Percentiles rank a stretch among this genome's conserved stretches.
phyloP scores from a whole-genome alignment of 2,888 invertebrate genomes.

The Onthophagus sagittarius region DNA sequence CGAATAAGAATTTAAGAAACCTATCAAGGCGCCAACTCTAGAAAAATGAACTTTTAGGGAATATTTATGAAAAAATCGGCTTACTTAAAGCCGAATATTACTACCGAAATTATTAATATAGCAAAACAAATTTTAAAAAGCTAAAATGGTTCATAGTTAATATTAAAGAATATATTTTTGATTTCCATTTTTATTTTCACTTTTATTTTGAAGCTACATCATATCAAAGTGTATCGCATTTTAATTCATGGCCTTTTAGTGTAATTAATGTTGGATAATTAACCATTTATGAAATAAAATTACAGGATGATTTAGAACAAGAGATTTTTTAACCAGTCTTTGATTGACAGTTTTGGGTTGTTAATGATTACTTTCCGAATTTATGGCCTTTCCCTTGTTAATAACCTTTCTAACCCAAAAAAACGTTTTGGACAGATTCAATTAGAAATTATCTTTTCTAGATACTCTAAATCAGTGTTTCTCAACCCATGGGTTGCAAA shows the following conservation, averaged over 20 bases:
- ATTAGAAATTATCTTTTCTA: too few species aligned
- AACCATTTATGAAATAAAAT: too few species aligned
- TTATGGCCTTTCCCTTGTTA: too few species aligned
- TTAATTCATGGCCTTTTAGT: neutral
- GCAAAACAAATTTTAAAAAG: neutral
- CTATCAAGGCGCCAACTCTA: conserved; percentile 19
- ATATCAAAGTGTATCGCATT: neutral
- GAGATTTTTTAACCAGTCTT: too few species aligned
- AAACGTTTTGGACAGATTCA: too few species aligned
- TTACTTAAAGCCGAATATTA: neutral
- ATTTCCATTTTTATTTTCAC: neutral
- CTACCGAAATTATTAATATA: neutral
- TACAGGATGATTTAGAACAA: too few species aligned
- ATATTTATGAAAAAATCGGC: neutral
- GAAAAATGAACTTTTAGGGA: conserved; percentile 21
- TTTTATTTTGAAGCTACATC: neutral
- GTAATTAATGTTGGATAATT: too few species aligned
- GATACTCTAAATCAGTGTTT: too few species aligned
- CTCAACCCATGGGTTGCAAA: too few species aligned
- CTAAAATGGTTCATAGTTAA: neutral
- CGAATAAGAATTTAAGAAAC: conserved; percentile 3
- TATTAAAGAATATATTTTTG: neutral
- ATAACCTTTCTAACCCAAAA: too few species aligned
- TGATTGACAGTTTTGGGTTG: too few species aligned
- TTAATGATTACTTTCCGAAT: too few species aligned